Evolutionary conservation across 2,113 vertebrate species (phyloP).

Genomic region (Sardina pilchardus): DNA sequence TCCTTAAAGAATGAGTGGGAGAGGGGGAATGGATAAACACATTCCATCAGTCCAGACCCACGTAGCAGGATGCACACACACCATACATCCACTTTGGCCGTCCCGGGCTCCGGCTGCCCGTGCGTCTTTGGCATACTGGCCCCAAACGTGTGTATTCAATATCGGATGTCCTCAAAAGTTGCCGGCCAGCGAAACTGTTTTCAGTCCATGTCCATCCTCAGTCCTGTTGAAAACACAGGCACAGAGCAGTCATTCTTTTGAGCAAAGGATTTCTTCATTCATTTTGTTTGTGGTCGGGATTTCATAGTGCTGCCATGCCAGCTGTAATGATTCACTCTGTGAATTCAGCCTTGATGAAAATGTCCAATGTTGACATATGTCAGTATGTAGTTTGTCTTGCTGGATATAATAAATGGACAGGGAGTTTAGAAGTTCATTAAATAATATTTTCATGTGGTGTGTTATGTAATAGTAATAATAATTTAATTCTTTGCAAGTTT

Average conservation of each 20-base stretch:
- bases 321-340: not conserved
- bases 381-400: constrained; percentile 6
- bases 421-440: not conserved
- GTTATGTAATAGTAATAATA: not conserved
- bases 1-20: not conserved
- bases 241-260: not conserved
- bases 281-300: not conserved
- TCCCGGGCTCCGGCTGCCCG: not conserved
- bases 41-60: not conserved
- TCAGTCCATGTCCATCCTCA: not conserved
- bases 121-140: not conserved
- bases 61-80: not conserved
- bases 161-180: not conserved
- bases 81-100: not conserved
- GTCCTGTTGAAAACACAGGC: not conserved
- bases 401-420: not conserved
- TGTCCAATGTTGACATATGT: constrained; percentile 1
- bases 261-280: not conserved
- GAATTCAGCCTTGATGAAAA: constrained; percentile 1
- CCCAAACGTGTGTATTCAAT: not conserved
- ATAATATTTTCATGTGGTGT: not conserved
- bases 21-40: not conserved
- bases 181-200: not conserved
- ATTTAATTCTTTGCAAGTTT: not conserved
- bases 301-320: not conserved